Base-by-base conservation (phyloP, 2,888 invertebrate genomes). In the Tenthredo scrophulariae region DNA sequence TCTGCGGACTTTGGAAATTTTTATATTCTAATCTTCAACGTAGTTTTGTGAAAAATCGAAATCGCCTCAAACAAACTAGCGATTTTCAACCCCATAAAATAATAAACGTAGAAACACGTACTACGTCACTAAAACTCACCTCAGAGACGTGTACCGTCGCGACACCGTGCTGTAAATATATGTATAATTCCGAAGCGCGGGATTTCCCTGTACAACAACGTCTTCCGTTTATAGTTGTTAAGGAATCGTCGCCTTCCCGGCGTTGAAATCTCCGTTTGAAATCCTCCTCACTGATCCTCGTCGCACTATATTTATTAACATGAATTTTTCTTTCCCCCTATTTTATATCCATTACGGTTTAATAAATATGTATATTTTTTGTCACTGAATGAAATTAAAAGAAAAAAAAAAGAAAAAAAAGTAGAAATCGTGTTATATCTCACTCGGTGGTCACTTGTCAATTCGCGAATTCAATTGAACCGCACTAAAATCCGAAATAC, bases 221-320 rank as follows among this genome's bases (percentile, higher is more conserved):
- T 40, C 22, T 22, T 40, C 72, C 72, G 37, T 18, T 22, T 40
- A 40, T 40, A 22, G 72, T 22, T 22, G 40, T 10, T 15, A 40
- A 9, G 7, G 26, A 4, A 62, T 26, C 26, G 50, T 13, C 43
- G 75, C 46, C 46, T 75, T 46, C 86, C 90, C 86, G 85, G 89
- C 91, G 91, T 91, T 87, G 88, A 90, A 89, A 90, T 91, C 91
- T 90, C 91, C 90, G 29, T 84, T 84, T 6, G 54, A 54, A 54
- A 54, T 54, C 54, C 54, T 54, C 54, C 18, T n/a, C n/a, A n/a
- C 54, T n/a, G 54, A 54, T 54, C n/a, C n/a, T 54, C 54, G 54
- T 54, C n/a, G 54, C 54, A 54, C 54, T n/a, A n/a, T 54, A n/a
- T 54, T n/a, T 54, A n/a, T 54, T n/a, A 54, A n/a, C n/a, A 54